These are phyloP conservation scores for Ephestia elutella DNA, from an alignment of 1,140 invertebrate species.

Conservation along the genomic window DNA sequence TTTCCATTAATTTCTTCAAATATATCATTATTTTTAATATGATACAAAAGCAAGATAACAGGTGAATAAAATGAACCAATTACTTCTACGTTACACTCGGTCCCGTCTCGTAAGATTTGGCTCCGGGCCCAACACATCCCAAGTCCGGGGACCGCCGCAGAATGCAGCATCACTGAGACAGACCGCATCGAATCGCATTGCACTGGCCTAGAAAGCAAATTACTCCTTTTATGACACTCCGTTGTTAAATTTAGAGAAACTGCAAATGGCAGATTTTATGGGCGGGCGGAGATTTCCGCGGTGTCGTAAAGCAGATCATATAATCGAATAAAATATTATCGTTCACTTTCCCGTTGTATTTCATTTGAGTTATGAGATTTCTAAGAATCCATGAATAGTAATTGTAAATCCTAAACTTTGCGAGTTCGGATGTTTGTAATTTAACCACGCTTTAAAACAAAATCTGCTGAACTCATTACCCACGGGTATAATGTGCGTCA, in stretches of 20 bases:
- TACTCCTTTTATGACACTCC: background rate
- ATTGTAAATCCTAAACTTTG: no score
- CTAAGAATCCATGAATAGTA: no score
- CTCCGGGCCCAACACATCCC: slow-evolving; percentile 30
- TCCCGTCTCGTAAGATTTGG: slow-evolving; percentile 26
- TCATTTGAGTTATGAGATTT: background rate
- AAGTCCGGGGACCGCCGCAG: slow-evolving; percentile 28
- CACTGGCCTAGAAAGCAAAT: slow-evolving; percentile 40
- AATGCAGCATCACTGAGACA: slow-evolving; percentile 7
- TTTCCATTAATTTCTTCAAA: no score
- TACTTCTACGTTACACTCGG: slow-evolving; percentile 19
- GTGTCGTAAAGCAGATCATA: background rate
- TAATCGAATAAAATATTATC: background rate
- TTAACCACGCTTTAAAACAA: no score
- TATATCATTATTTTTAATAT: no score
- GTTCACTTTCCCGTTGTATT: background rate
- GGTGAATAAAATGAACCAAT: background rate
- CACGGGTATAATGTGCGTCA: no score
- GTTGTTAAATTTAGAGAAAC: slow-evolving; percentile 2
- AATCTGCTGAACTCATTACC: no score
- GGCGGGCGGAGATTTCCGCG: background rate
- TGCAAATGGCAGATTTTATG: background rate
- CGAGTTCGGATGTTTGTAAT: no score
- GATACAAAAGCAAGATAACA: no score
- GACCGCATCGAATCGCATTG: slow-evolving; percentile 38